A percentile compares a stretch with the other conserved stretches of the same genome.
These are phyloP conservation scores for Semaprochilodus insignis DNA, from an alignment of 2,797 vertebrate species.

Conservation along the genomic window DNA sequence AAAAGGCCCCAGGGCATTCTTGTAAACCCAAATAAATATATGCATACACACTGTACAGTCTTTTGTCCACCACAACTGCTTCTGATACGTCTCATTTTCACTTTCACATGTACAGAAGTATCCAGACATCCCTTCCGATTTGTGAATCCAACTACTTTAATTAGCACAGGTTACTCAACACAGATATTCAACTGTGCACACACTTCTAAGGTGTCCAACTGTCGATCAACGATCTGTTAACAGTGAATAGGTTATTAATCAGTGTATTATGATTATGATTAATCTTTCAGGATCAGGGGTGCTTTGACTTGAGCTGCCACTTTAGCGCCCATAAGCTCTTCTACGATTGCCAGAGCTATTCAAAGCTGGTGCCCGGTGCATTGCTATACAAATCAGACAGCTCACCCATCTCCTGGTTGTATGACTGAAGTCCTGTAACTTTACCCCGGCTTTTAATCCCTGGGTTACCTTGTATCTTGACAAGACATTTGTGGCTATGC, in stretches of 20 bases:
- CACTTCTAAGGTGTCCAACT: neutral
- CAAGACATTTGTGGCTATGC: no score
- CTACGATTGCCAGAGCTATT: slow-evolving; percentile 93
- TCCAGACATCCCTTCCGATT: no score
- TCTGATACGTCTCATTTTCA: no score
- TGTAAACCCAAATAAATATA: neutral
- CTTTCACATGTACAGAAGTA: no score
- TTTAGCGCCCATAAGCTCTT: slow-evolving; percentile 89
- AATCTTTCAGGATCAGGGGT: slow-evolving; percentile 91
- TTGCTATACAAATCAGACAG: no score
- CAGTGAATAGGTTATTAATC: slow-evolving; percentile 3
- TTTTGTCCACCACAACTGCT: neutral
- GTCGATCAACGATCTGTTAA: slow-evolving; percentile 7
- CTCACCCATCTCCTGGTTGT: no score
- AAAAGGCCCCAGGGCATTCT: neutral
- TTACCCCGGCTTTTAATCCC: no score
- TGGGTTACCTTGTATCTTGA: no score
- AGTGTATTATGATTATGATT: slow-evolving; percentile 36
- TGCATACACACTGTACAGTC: neutral
- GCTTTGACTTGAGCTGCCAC: slow-evolving; percentile 88
- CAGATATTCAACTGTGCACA: no score
- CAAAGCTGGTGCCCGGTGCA: slow-evolving; percentile 94
- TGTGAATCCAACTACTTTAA: no score
- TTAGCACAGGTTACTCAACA: no score
- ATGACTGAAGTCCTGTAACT: no score